phyloP scores from a whole-genome alignment of 2,797 vertebrate genomes.

The Platyrinchus mystaceus region DNA sequence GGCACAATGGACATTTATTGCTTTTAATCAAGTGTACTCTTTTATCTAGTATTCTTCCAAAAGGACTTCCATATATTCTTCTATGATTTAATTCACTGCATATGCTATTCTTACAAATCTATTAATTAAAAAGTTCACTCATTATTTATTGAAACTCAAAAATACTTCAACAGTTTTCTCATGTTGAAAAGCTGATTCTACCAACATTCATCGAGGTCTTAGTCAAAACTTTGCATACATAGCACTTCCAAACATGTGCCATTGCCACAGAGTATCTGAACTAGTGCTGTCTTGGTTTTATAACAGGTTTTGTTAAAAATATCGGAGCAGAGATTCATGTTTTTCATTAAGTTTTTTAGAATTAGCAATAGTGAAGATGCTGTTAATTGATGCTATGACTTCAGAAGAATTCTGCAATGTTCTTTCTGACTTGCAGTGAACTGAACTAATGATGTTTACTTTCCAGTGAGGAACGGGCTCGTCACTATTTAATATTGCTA shows the following conservation, averaged over 20 bases:
- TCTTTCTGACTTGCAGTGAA: neutral
- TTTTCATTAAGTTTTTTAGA: neutral
- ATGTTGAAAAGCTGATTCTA: neutral
- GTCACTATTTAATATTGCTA: neutral
- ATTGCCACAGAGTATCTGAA: neutral
- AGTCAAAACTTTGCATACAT: accelerated
- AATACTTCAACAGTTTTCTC: neutral
- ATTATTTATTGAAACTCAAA: neutral
- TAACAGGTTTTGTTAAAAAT: neutral
- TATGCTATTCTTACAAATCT: neutral
- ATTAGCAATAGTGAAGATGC: neutral
- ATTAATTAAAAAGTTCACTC: neutral
- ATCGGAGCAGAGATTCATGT: neutral
- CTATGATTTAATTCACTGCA: neutral
- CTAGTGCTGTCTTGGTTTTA: neutral
- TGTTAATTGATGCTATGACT: neutral
- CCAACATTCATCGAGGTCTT: neutral
- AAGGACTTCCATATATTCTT: neutral
- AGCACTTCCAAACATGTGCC: neutral
- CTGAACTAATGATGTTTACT: neutral
- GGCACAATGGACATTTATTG: neutral
- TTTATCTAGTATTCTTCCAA: constrained; percentile 7
- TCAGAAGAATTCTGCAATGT: neutral
- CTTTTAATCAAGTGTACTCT: neutral
- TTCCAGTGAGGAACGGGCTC: neutral